Percentiles rank a stretch among this genome's conserved stretches.
These are phyloP conservation scores for Thysanoteuthis rhombus DNA, from an alignment of 2,888 invertebrate genomes.

Conservation along the genomic window DNA sequence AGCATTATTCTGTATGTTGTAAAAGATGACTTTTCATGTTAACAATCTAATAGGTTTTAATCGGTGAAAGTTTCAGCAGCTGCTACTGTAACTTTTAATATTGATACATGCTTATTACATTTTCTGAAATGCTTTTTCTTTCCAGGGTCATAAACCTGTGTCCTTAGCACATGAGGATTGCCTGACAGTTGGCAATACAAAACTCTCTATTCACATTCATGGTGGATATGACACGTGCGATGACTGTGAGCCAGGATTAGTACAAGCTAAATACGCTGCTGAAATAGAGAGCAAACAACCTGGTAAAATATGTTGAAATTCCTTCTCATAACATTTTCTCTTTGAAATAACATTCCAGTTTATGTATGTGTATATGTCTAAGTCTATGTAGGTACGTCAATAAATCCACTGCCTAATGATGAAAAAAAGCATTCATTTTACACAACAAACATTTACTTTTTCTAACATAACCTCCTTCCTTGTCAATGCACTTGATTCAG, in stretches of 20 bases:
- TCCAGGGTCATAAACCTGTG: background rate
- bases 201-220: slow-evolving; percentile 73
- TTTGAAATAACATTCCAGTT: too few species aligned
- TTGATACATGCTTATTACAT: too few species aligned
- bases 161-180: slow-evolving; percentile 77
- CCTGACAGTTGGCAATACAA: slow-evolving; percentile 73
- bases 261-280: slow-evolving; percentile 50
- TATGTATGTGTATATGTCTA: too few species aligned
- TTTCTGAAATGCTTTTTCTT: background rate
- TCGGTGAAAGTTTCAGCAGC: too few species aligned
- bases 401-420: background rate
- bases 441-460: background rate
- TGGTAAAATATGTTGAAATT: slow-evolving; percentile 12
- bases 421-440: background rate
- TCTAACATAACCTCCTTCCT: too few species aligned
- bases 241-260: slow-evolving; percentile 88
- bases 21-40: too few species aligned
- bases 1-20: too few species aligned
- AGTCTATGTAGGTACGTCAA: background rate
- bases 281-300: background rate
- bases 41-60: too few species aligned
- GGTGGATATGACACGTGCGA: slow-evolving; percentile 88
- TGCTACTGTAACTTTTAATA: too few species aligned
- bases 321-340: background rate
- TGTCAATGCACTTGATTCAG: too few species aligned